A percentile compares a stretch with the other conserved stretches of the same genome.
These are phyloP conservation scores for Ambastaia sidthimunki DNA, from an alignment of 2,797 vertebrate genomes.

Conservation along the genomic window DNA sequence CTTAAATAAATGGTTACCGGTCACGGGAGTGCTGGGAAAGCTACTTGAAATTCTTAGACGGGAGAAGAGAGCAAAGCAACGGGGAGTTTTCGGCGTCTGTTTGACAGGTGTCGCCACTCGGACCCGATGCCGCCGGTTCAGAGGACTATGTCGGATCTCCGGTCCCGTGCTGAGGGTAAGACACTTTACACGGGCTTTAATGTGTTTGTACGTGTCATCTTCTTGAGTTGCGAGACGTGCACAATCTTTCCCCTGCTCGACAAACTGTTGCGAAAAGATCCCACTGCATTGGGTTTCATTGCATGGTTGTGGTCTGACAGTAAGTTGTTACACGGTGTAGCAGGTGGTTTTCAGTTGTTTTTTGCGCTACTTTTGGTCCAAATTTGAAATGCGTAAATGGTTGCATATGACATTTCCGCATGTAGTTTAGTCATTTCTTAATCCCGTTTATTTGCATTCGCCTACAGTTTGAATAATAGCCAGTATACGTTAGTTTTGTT, in stretches of 20 bases:
- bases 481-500: background rate
- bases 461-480: background rate
- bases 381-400: too few species aligned
- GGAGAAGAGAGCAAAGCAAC: constrained; percentile 54
- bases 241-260: constrained; percentile 8
- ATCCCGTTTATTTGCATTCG: background rate
- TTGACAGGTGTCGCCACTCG: constrained; percentile 76
- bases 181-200: constrained; percentile 4
- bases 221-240: constrained; percentile 33
- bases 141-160: constrained; percentile 91
- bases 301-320: background rate
- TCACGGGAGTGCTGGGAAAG: constrained; percentile 56
- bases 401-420: background rate
- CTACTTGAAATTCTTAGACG: constrained; percentile 60
- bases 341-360: too few species aligned
- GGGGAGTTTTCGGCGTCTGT: constrained; percentile 57
- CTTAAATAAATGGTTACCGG: constrained; percentile 35
- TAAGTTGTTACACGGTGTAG: background rate
- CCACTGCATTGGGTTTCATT: background rate
- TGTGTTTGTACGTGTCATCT: constrained; percentile 8
- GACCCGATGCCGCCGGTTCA: constrained; percentile 87
- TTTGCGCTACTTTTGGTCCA: too few species aligned
- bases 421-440: background rate
- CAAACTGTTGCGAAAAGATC: constrained; percentile 52
- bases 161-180: constrained; percentile 90